A percentile compares a stretch with the other conserved stretches of the same genome.
phyloP scores from a whole-genome alignment of 1,140 invertebrate genomes.

The Zaprionus capensis region DNA sequence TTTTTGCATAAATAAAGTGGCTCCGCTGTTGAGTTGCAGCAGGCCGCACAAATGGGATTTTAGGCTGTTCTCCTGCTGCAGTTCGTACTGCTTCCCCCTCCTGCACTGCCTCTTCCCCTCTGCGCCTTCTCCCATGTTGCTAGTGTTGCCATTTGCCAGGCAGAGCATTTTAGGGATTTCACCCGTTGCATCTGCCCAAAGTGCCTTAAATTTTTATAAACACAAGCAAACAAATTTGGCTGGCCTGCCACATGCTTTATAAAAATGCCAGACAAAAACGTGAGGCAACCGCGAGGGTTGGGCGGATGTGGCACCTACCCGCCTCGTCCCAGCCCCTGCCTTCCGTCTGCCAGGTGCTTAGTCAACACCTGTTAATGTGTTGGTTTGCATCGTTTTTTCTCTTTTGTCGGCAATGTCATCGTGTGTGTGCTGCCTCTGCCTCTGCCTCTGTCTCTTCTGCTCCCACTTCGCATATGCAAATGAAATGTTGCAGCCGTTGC shows the following conservation, averaged over 20 bases:
- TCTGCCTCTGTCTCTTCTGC: neutral
- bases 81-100: neutral
- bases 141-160: constrained; percentile 10
- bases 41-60: constrained; percentile 76
- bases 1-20: constrained; percentile 80
- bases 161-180: constrained; percentile 61
- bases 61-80: constrained; percentile 43
- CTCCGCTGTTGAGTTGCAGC: constrained; percentile 20
- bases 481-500: constrained; percentile 58
- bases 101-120: neutral
- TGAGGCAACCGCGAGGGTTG: constrained; percentile 18
- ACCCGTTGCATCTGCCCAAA: constrained; percentile 43
- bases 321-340: neutral
- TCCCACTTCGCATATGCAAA: constrained; percentile 61
- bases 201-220: constrained; percentile 77
- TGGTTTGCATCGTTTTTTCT: constrained; percentile 20
- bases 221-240: constrained; percentile 73
- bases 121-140: constrained; percentile 1
- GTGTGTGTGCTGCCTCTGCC: neutral
- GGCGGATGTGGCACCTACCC: too few relatives aligned
- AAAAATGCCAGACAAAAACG: constrained; percentile 26
- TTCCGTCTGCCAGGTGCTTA: constrained; percentile 54
- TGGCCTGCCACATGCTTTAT: constrained; percentile 47
- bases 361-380: constrained; percentile 81
- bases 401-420: constrained; percentile 37